Evolutionary conservation across 2,797 vertebrate species (phyloP), one percentile per base, ranked within the genome.

Genomic region (Geotrypetes seraphini): DNA sequence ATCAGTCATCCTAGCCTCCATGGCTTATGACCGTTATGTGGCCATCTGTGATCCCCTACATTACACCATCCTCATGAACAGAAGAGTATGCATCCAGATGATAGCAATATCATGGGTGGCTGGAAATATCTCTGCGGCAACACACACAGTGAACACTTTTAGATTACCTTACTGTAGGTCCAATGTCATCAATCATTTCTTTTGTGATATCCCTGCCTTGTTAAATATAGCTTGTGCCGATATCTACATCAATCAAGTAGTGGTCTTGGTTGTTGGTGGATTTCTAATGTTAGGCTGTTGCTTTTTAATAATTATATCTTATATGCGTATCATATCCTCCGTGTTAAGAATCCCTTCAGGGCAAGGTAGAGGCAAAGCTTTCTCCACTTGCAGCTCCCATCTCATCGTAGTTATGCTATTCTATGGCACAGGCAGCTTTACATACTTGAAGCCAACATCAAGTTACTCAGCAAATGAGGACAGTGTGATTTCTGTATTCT

Each of bases 311-410:
- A 8, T 41, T 26, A 48, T 45, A 15, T 33, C 11, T 17, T 60
- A 57, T 3, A 7, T 36, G 16, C 26, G 43, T 22, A 60, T 57
- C 19, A 42, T 25, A 12, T 19, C 1, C 9, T 22, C 45, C 27
- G 41, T 53, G 11, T 29, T 43, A 17, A 57, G 28, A 24, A 43
- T 57, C 4, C 8, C 1, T 15, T 43, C 42, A 15, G 27, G 19
- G 7, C 42, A 60, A 20, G 50, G 45, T 34, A 31, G 22, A 11
- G 40, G 42, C 42, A 60, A 47, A 18, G 46, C 49, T 11, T 53
- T 60, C 17, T 43, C 47, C 12, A 60, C 45, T 6, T 57, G 45
- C 39, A 49, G 33, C 7, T 56, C 53, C 9, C 53, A 53, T 21
- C 21, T 57, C 19, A 11, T 60, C 5, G 42, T 53, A 9, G 39